A percentile compares a stretch with the other conserved stretches of the same genome.
Evolutionary conservation across 2,797 vertebrate species (phyloP).

Genomic region (Pipistrellus pipistrellus): DNA sequence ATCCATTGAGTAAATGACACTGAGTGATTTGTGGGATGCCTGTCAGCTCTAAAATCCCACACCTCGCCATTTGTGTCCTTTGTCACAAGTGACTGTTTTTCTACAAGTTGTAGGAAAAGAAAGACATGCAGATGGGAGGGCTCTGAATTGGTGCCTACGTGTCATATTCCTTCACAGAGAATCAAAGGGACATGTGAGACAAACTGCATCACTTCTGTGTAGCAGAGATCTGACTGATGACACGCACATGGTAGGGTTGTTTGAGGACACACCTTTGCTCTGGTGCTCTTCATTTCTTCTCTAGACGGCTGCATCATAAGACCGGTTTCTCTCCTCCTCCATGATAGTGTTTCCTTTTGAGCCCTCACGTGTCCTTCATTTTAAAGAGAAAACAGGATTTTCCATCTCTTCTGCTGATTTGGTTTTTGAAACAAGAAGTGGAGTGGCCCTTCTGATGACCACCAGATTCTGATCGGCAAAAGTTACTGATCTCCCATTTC

Average conservation of each 20-base stretch:
- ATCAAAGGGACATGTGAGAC: background rate
- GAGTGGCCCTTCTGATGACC: background rate
- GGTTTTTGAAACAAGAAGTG: background rate
- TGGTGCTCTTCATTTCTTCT: background rate
- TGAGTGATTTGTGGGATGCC: background rate
- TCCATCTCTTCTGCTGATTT: background rate
- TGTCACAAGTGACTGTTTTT: constrained; percentile 31
- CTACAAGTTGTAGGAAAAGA: background rate
- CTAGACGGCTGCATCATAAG: background rate
- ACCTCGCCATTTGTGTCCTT: background rate
- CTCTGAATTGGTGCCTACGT: background rate
- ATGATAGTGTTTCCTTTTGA: background rate
- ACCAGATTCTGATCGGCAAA: constrained; percentile 1
- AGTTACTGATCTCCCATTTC: background rate
- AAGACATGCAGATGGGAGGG: background rate
- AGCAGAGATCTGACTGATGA: constrained; percentile 4
- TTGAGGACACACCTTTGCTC: constrained; percentile 1
- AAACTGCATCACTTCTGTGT: background rate
- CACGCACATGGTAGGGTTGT: background rate
- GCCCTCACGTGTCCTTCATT: background rate
- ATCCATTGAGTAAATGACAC: background rate
- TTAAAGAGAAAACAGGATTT: background rate
- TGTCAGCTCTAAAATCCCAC: background rate
- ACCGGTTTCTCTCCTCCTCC: background rate
- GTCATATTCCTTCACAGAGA: constrained; percentile 27